Evolutionary conservation across 35 echinoderm and acorn worm species (phyloP).

Genomic region (Holothuria glaberrima): DNA sequence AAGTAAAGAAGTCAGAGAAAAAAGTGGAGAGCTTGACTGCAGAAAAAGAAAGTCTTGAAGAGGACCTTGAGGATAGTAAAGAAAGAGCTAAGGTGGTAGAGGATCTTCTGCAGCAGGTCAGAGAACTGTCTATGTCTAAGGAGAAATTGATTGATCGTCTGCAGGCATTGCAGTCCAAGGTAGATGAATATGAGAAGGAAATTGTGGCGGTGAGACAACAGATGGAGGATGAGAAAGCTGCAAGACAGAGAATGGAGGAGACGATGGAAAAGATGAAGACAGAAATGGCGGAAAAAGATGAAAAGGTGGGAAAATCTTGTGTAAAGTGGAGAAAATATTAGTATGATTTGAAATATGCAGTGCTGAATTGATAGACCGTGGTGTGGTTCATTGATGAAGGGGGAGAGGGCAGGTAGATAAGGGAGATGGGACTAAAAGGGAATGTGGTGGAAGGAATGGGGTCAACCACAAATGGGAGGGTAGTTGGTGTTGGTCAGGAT

Average conservation of each 20-base stretch:
- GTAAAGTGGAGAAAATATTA: too few species aligned
- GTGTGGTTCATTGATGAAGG: too few species aligned
- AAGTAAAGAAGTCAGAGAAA: conserved; percentile 9
- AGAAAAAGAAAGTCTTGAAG: conserved; percentile 70
- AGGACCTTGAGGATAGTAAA: conserved; percentile 76
- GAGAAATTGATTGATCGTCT: conserved; percentile 79
- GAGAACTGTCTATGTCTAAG: conserved; percentile 68
- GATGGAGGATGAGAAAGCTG: conserved; percentile 36
- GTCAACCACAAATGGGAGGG: too few species aligned
- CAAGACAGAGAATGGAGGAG: conserved; percentile 26
- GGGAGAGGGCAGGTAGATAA: too few species aligned
- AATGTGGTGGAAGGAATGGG: too few species aligned
- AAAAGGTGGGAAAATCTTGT: too few species aligned
- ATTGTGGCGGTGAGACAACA: conserved; percentile 45
- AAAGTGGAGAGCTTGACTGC: conserved; percentile 50
- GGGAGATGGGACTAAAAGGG: too few species aligned
- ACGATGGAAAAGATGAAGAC: conserved; percentile 57
- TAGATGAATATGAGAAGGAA: conserved; percentile 66
- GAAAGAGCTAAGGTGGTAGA: conserved; percentile 37
- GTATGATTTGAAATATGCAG: too few species aligned
- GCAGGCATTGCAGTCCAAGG: conserved; percentile 70
- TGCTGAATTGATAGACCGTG: too few species aligned
- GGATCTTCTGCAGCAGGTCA: conserved; percentile 56
- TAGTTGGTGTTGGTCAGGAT: too few species aligned
- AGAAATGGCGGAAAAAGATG: conserved; percentile 2